Evolutionary conservation across 2,113 vertebrate species (phyloP), one percentile per base, ranked within the genome.

Genomic region (Vireo altiloquus): DNA sequence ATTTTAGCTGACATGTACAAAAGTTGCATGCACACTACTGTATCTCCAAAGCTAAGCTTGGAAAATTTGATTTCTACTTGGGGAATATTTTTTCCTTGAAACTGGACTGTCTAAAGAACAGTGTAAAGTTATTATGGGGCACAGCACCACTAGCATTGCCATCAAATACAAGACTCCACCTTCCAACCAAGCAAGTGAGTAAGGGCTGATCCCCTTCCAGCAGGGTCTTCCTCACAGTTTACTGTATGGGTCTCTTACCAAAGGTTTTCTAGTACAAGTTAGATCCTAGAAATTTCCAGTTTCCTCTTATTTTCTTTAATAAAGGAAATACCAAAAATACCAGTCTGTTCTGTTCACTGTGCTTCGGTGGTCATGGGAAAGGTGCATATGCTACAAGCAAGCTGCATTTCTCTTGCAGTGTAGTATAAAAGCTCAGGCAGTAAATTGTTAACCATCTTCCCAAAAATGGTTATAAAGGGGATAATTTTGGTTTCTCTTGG

Each of bases 121-220:
- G 18, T 6, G 9, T 28, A 33, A 42, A 27, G 6, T 49, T 39
- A 53, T 33, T 47, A 22, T 0, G 0, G 44, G 9, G 28, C 2
- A 0, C 25, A 72, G 25, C 18, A 46, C 4, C 25, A 21, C 19
- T 9, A 39, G 9, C 6, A 16, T 16, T 54, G 7, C 14, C 5
- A 8, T 20, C 22, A 83, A 71, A 76, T 16, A 16, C 18, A 39
- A 28, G 20, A 42, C 33, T 72, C 7, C 30, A 35, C 9, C 30
- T 71, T 37, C n/a, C 28, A 69, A 10, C 15, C 63, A 59, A 68
- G 16, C 5, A 49, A 17, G 10, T 47, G 16, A 64, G 35, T 19
- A 33, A 52, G 20, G 15, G 11, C 6, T 52, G 27, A 54, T 42
- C 10, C 1, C 10, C 23, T 16, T 71, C 1, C 0, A 59, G 28